Conservation (phyloP, 2,888 invertebrate species). For the Oxyscelio sp. region DNA sequence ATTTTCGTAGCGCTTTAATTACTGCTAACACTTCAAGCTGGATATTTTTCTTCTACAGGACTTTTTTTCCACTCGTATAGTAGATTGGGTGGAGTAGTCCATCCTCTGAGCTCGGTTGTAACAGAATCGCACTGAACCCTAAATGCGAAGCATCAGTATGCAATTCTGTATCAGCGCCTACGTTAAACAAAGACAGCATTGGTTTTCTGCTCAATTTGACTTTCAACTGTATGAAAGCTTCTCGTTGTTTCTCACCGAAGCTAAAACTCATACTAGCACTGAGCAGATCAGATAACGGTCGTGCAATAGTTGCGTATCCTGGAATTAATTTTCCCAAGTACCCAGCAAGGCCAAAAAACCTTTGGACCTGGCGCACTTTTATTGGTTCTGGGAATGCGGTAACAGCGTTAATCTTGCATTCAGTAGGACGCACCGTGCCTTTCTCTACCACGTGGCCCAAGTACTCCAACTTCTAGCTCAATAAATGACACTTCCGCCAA, state of each 20-base stretch:
- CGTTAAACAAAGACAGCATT: background rate
- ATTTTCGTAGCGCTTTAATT: no score
- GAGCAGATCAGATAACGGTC: conserved; percentile 21
- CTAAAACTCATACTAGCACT: background rate
- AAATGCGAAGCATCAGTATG: conserved; percentile 18
- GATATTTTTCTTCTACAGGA: no score
- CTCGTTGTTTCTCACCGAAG: conserved; percentile 1
- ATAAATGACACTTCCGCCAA: background rate
- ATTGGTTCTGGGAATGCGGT: background rate
- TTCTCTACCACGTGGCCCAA: conserved; percentile 10
- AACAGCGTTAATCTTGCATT: background rate
- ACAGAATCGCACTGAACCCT: conserved; percentile 52
- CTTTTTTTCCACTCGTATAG: background rate
- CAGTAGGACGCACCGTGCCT: background rate
- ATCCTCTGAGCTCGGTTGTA: background rate
- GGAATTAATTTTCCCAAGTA: background rate
- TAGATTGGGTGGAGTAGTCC: background rate
- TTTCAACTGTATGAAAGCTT: background rate
- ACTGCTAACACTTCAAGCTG: no score
- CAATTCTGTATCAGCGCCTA: no score
- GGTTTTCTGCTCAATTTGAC: background rate
- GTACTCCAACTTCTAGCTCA: background rate
- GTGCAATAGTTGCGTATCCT: background rate
- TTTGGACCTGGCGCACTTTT: background rate
- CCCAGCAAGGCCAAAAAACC: background rate